A percentile compares a stretch with the other conserved stretches of the same genome.
phyloP scores from a whole-genome alignment of 2,888 invertebrate genomes.

The Plagiodera versicolora region DNA sequence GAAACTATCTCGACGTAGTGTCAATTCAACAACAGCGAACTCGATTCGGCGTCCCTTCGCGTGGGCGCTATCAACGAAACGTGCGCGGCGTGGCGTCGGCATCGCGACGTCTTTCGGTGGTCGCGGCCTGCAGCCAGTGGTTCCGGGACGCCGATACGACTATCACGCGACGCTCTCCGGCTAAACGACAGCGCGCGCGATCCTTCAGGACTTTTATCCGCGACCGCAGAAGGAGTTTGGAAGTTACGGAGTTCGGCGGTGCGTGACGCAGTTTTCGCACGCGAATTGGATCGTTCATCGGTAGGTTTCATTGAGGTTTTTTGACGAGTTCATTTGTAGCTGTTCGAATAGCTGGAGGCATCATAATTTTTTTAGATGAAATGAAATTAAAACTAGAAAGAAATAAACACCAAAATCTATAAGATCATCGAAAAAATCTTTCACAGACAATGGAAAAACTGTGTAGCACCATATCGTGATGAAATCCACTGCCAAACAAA shows the following conservation, averaged over 20 bases:
- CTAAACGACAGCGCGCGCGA: neutral
- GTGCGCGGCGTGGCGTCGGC: constrained; percentile 10
- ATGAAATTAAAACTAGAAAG: too few species aligned
- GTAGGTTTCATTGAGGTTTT: neutral
- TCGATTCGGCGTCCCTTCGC: constrained; percentile 2
- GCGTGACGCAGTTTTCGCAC: neutral
- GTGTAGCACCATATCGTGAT: too few species aligned
- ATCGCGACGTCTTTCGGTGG: constrained; percentile 9
- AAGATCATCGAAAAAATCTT: too few species aligned
- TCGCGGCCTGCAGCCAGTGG: constrained; percentile 43
- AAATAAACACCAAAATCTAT: too few species aligned
- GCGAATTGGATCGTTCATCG: neutral
- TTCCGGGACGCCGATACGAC: constrained; percentile 43
- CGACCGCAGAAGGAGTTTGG: neutral
- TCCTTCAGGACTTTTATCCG: neutral
- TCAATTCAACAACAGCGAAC: too few species aligned
- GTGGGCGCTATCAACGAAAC: neutral
- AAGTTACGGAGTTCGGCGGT: neutral
- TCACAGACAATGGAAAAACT: too few species aligned
- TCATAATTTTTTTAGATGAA: too few species aligned
- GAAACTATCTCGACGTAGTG: too few species aligned
- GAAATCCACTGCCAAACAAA: too few species aligned
- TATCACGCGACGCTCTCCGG: constrained; percentile 37
- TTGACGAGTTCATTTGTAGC: too few species aligned
- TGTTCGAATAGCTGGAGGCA: too few species aligned